Conservation (phyloP, 2,888 invertebrate species). For the Agrochola lychnidis region DNA sequence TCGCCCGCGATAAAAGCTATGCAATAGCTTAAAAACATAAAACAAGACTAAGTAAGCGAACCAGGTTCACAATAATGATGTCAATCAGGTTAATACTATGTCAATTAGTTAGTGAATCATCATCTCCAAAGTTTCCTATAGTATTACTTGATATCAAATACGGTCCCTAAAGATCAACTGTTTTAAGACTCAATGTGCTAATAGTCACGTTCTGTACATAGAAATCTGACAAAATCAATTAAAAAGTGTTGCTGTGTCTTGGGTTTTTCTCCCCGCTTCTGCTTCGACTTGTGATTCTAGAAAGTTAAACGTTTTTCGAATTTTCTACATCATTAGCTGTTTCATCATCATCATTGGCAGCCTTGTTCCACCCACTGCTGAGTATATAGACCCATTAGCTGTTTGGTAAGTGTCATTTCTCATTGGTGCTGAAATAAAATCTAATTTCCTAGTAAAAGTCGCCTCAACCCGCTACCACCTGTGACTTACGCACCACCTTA, state of each 20-base stretch:
- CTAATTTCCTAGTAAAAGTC: background rate
- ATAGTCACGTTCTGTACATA: too few relatives aligned
- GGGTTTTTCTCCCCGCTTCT: background rate
- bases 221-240: too few relatives aligned
- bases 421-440: background rate
- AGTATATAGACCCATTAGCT: background rate
- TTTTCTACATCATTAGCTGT: background rate
- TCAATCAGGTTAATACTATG: too few relatives aligned
- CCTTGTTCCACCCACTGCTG: background rate
- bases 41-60: too few relatives aligned
- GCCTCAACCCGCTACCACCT: conserved; percentile 17
- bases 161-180: background rate
- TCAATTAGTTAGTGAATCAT: background rate
- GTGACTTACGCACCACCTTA: conserved; percentile 27
- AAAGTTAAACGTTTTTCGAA: background rate
- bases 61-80: too few relatives aligned
- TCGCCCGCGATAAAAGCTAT: too few relatives aligned
- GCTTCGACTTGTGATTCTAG: background rate
- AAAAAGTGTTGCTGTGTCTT: too few relatives aligned
- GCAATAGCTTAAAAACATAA: too few relatives aligned
- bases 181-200: background rate
- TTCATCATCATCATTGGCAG: background rate
- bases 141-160: background rate
- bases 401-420: background rate
- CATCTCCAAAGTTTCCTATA: background rate